phyloP scores from a whole-genome alignment of 2,113 vertebrate species.

The Gobio gobio region DNA sequence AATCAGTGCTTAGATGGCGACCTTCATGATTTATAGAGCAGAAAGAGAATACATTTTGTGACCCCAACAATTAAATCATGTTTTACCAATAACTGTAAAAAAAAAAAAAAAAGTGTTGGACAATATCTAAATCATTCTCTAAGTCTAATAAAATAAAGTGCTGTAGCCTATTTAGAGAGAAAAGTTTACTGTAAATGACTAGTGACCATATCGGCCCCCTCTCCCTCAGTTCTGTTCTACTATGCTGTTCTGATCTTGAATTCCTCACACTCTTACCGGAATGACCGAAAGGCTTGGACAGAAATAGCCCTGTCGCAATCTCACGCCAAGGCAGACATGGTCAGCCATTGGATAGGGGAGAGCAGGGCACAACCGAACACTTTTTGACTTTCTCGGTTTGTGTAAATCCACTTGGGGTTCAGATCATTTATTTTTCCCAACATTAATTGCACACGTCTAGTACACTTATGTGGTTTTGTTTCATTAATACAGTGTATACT shows the following conservation, averaged over 20 bases:
- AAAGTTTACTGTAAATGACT: conserved; percentile 18
- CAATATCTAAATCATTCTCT: not conserved
- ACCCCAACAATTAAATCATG: not conserved
- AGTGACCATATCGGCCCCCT: not conserved
- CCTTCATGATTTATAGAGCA: not conserved
- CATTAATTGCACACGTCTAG: too few species aligned
- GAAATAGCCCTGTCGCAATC: conserved; percentile 68
- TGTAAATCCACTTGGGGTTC: too few species aligned
- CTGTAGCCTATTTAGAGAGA: not conserved
- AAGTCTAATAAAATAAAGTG: not conserved
- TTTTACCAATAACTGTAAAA: not conserved
- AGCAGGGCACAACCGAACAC: too few species aligned
- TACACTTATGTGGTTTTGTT: too few species aligned
- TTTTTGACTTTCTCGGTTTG: too few species aligned
- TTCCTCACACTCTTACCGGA: conserved; percentile 65
- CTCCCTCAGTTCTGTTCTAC: not conserved
- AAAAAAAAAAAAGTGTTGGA: not conserved
- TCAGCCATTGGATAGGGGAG: not conserved
- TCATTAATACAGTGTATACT: too few species aligned
- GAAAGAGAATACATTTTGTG: not conserved
- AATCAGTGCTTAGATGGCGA: not conserved
- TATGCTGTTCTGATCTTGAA: conserved; percentile 38
- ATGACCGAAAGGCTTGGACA: conserved; percentile 60
- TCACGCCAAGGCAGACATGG: conserved; percentile 43
- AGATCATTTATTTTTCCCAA: too few species aligned